A percentile compares a stretch with the other conserved stretches of the same genome.
These are phyloP conservation scores for Notothenia coriiceps DNA, from an alignment of 2,113 vertebrate genomes.

Conservation along the genomic window DNA sequence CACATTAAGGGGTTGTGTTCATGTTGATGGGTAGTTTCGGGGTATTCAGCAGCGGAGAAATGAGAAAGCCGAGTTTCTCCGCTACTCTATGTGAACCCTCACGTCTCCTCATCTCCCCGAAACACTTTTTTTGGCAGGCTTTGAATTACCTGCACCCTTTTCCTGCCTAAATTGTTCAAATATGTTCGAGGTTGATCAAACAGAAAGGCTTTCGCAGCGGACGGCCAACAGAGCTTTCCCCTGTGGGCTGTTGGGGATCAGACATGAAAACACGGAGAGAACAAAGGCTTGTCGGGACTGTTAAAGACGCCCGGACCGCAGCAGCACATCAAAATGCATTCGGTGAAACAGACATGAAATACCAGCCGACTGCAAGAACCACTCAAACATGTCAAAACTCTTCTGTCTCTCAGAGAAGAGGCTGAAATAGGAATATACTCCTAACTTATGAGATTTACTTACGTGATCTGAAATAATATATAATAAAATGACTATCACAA, in stretches of 20 bases:
- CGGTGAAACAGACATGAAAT: conserved; percentile 63
- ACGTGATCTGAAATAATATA: not conserved
- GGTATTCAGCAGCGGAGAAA: conserved; percentile 17
- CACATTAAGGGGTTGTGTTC: conserved; percentile 27
- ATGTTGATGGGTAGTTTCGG: conserved; percentile 44
- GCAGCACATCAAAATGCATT: conserved; percentile 63
- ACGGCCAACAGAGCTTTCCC: conserved; percentile 54
- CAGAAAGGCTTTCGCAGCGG: conserved; percentile 44
- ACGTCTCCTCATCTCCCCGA: conserved; percentile 46
- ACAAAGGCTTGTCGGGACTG: conserved; percentile 73
- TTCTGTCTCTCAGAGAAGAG: conserved; percentile 19
- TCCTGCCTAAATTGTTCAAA: conserved; percentile 70
- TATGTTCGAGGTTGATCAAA: conserved; percentile 74
- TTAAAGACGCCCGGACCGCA: conserved; percentile 58
- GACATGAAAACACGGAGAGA: conserved; percentile 71
- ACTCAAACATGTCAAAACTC: conserved; percentile 54
- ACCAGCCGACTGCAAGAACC: conserved; percentile 41
- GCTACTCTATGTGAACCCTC: conserved; percentile 26
- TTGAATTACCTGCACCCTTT: conserved; percentile 68
- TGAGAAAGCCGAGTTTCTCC: conserved; percentile 17
- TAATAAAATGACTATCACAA: no score
- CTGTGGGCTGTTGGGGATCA: conserved; percentile 68
- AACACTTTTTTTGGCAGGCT: conserved; percentile 48
- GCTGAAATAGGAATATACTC: conserved; percentile 9
- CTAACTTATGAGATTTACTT: conserved; percentile 1